A percentile compares a stretch with the other conserved stretches of the same genome.
These are phyloP conservation scores for Ylistrum balloti DNA, from an alignment of 1,140 invertebrate genomes.

Conservation along the genomic window DNA sequence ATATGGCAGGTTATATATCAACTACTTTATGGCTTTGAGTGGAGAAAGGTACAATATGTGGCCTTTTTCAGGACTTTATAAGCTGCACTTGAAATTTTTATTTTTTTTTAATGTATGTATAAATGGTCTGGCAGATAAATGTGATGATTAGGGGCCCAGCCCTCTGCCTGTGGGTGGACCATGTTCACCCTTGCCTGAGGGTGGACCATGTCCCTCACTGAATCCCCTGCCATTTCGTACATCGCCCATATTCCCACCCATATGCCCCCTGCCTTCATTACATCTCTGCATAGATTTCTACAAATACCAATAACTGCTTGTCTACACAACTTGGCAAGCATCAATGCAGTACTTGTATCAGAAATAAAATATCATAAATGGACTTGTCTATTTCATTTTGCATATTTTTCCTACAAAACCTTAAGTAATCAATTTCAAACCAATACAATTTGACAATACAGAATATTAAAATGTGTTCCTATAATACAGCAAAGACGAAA, in stretches of 20 bases:
- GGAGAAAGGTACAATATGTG: neutral
- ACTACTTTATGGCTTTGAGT: neutral
- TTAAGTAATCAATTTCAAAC: neutral
- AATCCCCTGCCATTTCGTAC: neutral
- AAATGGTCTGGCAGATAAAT: constrained; percentile 16
- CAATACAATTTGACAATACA: neutral
- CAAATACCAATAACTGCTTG: constrained; percentile 15
- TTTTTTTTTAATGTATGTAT: constrained; percentile 2
- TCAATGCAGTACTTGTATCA: neutral
- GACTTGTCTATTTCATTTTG: neutral
- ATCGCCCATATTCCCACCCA: neutral
- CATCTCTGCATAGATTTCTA: constrained; percentile 17
- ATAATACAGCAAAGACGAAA: neutral
- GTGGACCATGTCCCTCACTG: neutral
- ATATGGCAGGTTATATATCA: no score
- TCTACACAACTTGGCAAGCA: neutral
- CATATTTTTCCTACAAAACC: neutral
- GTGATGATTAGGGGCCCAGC: neutral
- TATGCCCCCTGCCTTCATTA: neutral
- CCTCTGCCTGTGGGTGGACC: neutral
- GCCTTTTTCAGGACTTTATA: constrained; percentile 14
- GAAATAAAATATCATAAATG: neutral
- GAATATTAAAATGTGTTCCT: neutral
- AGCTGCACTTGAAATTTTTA: constrained; percentile 13
- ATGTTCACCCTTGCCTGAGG: neutral